Conservation (phyloP, 2,888 invertebrate genomes). For the Hydriomena furcata region DNA sequence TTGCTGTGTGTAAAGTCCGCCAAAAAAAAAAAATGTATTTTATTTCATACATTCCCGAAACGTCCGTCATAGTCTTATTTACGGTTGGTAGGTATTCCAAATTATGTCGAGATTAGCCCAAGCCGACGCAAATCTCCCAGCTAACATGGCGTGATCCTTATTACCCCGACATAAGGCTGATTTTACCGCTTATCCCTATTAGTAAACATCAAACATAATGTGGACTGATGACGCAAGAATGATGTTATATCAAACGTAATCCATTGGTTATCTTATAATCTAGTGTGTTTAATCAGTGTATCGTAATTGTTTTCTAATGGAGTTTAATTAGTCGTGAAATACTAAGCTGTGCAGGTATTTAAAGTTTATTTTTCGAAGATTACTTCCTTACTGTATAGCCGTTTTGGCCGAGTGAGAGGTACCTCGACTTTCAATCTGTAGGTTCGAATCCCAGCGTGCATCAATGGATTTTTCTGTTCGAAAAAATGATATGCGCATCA, state of each 20-base stretch:
- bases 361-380: no score
- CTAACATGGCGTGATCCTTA: slow-evolving; percentile 23
- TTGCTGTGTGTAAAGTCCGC: no score
- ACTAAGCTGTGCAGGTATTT: no score
- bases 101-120: slow-evolving; percentile 21
- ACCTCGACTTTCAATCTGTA: no score
- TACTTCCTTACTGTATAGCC: no score
- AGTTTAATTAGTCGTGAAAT: neutral
- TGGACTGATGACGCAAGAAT: slow-evolving; percentile 17
- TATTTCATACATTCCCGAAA: neutral
- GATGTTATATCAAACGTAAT: slow-evolving; percentile 13
- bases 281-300: slow-evolving; percentile 5
- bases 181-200: slow-evolving; percentile 22
- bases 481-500: no score
- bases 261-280: slow-evolving; percentile 22
- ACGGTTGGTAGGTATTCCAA: slow-evolving; percentile 3
- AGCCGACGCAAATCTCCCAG: slow-evolving; percentile 22
- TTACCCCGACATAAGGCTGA: slow-evolving; percentile 20
- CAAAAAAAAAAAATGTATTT: no score
- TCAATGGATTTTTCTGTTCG: no score
- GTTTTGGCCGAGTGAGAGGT: no score
- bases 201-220: slow-evolving; percentile 21
- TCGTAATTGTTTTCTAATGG: neutral
- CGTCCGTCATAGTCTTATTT: neutral
- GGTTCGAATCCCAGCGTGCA: no score